Conservation (phyloP, 2,888 invertebrate genomes). For the Mythimna albipuncta region DNA sequence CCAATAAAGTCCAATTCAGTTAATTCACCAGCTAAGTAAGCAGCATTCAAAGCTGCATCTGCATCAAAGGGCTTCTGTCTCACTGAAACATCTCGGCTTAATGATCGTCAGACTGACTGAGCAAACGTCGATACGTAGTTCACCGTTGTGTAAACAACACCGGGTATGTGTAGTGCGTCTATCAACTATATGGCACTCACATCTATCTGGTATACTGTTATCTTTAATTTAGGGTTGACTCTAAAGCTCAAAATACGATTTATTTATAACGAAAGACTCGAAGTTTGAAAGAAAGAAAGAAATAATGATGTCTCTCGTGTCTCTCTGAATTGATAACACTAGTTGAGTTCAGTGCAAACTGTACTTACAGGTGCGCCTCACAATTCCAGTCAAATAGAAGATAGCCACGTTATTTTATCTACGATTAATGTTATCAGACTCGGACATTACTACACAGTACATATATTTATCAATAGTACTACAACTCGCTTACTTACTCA, state of each 20-base stretch:
- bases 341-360: conserved; percentile 25
- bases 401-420: conserved; percentile 31
- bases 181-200: conserved; percentile 20
- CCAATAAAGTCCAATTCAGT: background rate
- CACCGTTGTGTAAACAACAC: conserved; percentile 51
- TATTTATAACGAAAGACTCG: no score
- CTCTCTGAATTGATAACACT: background rate
- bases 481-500: conserved; percentile 16
- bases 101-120: conserved; percentile 33
- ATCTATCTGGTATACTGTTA: conserved; percentile 35
- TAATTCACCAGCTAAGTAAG: conserved; percentile 23
- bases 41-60: conserved; percentile 34
- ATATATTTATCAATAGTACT: conserved; percentile 11
- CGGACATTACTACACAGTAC: background rate
- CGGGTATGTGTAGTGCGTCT: conserved; percentile 20
- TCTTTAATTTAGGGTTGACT: conserved; percentile 34
- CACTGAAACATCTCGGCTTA: conserved; percentile 48
- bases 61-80: conserved; percentile 42
- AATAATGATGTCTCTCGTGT: background rate
- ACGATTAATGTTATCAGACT: conserved; percentile 17
- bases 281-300: background rate
- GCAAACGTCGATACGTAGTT: conserved; percentile 49
- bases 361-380: conserved; percentile 6
- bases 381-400: conserved; percentile 18
- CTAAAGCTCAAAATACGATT: background rate